Percentiles rank a stretch among this genome's conserved stretches.
These are phyloP conservation scores for Bhutanitis thaidina DNA, from an alignment of 2,888 invertebrate species.

Conservation along the genomic window DNA sequence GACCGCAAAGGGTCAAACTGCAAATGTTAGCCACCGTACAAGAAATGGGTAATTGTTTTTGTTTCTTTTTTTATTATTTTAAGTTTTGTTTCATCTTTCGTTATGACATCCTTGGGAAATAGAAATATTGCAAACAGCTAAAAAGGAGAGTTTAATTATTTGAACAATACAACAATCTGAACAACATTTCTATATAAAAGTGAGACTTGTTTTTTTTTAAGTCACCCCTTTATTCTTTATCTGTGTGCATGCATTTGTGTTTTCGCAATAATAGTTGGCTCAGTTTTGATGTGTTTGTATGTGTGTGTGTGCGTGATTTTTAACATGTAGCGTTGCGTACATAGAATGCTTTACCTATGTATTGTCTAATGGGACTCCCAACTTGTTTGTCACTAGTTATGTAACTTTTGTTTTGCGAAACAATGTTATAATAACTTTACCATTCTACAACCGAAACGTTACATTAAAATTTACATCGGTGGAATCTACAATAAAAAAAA, in stretches of 20 bases:
- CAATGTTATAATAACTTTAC: too few species aligned
- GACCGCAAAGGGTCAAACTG: conserved; percentile 69
- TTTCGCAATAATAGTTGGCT: conserved; percentile 19
- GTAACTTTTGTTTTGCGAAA: too few species aligned
- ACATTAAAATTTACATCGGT: too few species aligned
- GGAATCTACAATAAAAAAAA: too few species aligned
- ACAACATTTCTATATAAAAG: too few species aligned
- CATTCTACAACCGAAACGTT: too few species aligned
- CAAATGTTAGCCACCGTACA: conserved; percentile 84
- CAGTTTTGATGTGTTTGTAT: conserved; percentile 8
- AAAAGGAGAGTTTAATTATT: too few species aligned
- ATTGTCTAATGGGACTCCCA: too few species aligned
- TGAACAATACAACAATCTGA: too few species aligned
- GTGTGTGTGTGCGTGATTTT: conserved; percentile 16
- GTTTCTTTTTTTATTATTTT: conserved; percentile 26
- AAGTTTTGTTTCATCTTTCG: neutral
- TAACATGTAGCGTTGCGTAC: conserved; percentile 7
- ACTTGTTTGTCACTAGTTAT: too few species aligned
- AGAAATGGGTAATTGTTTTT: conserved; percentile 84
- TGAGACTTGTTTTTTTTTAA: too few species aligned
- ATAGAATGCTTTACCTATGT: conserved; percentile 3
- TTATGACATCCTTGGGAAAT: neutral
- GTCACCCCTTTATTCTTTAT: too few species aligned
- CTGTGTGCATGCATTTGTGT: neutral
- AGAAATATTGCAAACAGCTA: neutral